Conservation (phyloP, 1,140 invertebrate species). For the Psix sp. region DNA sequence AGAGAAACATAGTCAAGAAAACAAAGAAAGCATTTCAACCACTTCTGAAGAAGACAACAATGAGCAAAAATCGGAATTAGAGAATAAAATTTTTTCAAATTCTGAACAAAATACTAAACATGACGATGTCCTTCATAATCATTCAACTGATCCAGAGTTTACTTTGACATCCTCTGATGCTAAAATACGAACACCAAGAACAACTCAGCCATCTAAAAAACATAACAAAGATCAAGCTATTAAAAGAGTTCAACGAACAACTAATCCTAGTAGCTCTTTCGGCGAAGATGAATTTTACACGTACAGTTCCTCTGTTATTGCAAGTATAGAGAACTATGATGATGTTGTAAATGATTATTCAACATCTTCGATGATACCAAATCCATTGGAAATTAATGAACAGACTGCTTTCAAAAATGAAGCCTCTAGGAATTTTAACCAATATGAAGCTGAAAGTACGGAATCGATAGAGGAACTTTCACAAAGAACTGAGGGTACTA, state of each 20-base stretch:
- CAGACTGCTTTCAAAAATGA: constrained; percentile 3
- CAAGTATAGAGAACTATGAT: constrained; percentile 20
- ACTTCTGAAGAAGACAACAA: too few relatives aligned
- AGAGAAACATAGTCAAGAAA: too few relatives aligned
- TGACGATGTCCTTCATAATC: too few relatives aligned
- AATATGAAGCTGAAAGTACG: constrained; percentile 9
- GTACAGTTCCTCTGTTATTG: constrained; percentile 25
- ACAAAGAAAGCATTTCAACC: too few relatives aligned
- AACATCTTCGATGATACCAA: constrained; percentile 18
- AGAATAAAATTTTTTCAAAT: too few relatives aligned
- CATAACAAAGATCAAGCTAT: background rate
- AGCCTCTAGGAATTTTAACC: constrained; percentile 4
- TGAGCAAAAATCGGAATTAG: too few relatives aligned
- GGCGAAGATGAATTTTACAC: constrained; percentile 22
- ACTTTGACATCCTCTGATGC: too few relatives aligned
- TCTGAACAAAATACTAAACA: too few relatives aligned
- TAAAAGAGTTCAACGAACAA: constrained; percentile 19
- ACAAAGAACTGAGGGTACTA: too few relatives aligned
- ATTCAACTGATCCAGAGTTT: too few relatives aligned
- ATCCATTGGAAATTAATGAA: constrained; percentile 29
- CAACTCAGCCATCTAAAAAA: constrained; percentile 1
- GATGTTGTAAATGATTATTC: constrained; percentile 13
- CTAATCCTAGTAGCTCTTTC: constrained; percentile 14
- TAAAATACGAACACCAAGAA: constrained; percentile 10
- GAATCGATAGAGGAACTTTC: too few relatives aligned